Evolutionary conservation across 37 sponge, comb jelly and placozoan species (phyloP).

Genomic region (Halichondria panicea): DNA sequence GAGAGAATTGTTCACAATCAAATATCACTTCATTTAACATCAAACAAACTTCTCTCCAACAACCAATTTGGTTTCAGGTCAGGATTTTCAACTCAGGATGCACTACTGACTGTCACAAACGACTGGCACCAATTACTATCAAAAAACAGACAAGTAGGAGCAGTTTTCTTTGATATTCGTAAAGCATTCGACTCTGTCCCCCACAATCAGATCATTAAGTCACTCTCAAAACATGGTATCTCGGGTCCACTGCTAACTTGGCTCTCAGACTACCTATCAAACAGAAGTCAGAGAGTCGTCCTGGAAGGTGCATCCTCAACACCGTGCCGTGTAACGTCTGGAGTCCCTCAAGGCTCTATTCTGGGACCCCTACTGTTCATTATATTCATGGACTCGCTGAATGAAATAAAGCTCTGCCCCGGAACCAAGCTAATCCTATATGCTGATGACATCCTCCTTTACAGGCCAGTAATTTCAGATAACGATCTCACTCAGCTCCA

Average conservation of each 20-base stretch:
- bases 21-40: background rate
- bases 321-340: background rate
- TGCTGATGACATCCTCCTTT: slow-evolving; percentile 25
- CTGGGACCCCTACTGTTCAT: slow-evolving; percentile 11
- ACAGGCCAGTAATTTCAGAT: background rate
- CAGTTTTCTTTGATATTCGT: slow-evolving; percentile 1
- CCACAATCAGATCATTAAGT: background rate
- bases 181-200: slow-evolving; percentile 10
- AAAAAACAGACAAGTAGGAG: background rate
- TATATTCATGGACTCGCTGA: slow-evolving; percentile 6
- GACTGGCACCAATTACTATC: background rate
- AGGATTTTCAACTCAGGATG: slow-evolving; percentile 1
- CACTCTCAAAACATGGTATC: background rate
- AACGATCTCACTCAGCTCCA: background rate
- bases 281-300: background rate
- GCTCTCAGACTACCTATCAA: background rate
- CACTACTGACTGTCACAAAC: background rate
- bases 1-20: slow-evolving; percentile 16
- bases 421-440: slow-evolving; percentile 3
- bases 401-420: background rate
- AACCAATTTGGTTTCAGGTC: slow-evolving; percentile 17
- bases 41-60: background rate
- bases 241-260: background rate
- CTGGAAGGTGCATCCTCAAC: slow-evolving; percentile 6
- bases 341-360: slow-evolving; percentile 20